Base-by-base conservation (phyloP, 2,113 vertebrate species). In the Strix uralensis region DNA sequence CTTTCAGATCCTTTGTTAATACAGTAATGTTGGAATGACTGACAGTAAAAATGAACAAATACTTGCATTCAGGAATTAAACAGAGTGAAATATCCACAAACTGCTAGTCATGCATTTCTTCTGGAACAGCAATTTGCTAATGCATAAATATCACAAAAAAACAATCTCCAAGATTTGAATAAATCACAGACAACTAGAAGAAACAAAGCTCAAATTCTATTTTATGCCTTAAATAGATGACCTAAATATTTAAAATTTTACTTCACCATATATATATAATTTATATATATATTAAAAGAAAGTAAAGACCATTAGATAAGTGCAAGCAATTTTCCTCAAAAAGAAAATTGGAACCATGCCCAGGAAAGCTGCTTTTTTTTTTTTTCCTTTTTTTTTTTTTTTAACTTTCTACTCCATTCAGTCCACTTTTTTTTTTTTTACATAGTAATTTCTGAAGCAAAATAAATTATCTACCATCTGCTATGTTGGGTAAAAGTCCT, bases 151-250 rank as follows among this genome's bases (percentile, higher is more conserved):
- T 96, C 97, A 98, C 98, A 79, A 96, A 95, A 95, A 78, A 93
- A 44, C 93, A 94, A 93, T 95, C 96, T 95, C 73, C 91, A 90
- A 96, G 95, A 94, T 96, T 46, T 36, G 80, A 92, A 94, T 92
- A 94, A 86, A 91, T 94, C 97, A 97, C 97, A 89, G 96, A 98
- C 97, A 3, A 96, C 92, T 81, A 95, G 96, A 96, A 97, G 96
- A 96, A 96, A 94, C 95, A 89, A 96, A 97, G 91, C 97, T 94
- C 29, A 29, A 86, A 91, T 91, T 97, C 96, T 94, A 94, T 66
- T 81, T 81, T 96, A 97, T 96, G 97, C 97, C 92, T 98, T 98
- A 98, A 98, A 98, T 98, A 98, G 77, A 89, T 96, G 96, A 97
- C 94, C 96, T 97, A 97, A 96, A 97, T 78, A 78, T 94, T 94